These are phyloP conservation scores for Acropternis orthonyx DNA, from an alignment of 2,797 vertebrate species.

Conservation along the genomic window DNA sequence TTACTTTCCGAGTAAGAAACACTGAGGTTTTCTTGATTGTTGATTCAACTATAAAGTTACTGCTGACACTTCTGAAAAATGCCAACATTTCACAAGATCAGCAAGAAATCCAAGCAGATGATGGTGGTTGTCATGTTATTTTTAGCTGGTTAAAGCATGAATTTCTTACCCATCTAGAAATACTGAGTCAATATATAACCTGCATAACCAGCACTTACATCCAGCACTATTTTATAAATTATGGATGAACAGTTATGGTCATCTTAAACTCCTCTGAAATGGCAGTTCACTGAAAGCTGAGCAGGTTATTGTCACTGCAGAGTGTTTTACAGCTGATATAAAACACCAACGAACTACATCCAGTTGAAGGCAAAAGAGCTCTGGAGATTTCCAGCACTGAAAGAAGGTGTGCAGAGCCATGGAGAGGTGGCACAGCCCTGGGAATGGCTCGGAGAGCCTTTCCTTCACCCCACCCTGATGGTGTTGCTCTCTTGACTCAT, in stretches of 20 bases:
- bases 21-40: background rate
- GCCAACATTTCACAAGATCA: background rate
- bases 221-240: background rate
- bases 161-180: background rate
- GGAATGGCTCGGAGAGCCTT: background rate
- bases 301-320: background rate
- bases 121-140: background rate
- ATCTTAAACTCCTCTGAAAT: background rate
- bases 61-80: background rate
- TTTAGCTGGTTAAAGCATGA: background rate
- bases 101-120: background rate
- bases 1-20: background rate
- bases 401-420: background rate
- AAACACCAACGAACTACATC: background rate
- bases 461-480: rapidly evolving
- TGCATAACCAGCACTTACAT: background rate
- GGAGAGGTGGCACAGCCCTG: background rate
- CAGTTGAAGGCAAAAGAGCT: background rate
- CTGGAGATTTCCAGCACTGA: background rate
- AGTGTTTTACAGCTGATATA: background rate
- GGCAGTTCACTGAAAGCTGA: background rate
- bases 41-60: background rate
- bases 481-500: background rate
- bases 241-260: background rate
- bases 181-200: background rate